These are phyloP conservation scores for Nansenia antarctica DNA, from an alignment of 2,113 vertebrate species.

Conservation along the genomic window DNA sequence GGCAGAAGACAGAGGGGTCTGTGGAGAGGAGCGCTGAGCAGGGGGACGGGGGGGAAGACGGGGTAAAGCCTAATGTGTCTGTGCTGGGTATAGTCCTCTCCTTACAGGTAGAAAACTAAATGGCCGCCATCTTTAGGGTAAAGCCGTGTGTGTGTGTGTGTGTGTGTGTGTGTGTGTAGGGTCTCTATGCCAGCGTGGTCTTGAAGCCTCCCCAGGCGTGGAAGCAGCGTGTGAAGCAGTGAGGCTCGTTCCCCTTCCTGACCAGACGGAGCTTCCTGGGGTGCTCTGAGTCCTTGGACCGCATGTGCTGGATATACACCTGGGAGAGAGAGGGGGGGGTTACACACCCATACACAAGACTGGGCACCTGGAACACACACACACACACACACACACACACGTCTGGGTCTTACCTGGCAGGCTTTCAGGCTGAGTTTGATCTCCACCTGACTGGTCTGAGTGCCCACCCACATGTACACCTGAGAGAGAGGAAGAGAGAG, in stretches of 20 bases:
- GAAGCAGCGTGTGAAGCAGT: conserved; percentile 94
- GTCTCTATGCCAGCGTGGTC: conserved; percentile 76
- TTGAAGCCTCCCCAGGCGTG: conserved; percentile 94
- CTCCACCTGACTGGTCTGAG: conserved; percentile 98
- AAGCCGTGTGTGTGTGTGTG: background rate
- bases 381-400: background rate
- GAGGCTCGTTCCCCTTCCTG: conserved; percentile 94
- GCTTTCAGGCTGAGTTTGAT: conserved; percentile 97
- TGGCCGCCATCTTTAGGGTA: background rate
- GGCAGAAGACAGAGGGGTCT: background rate
- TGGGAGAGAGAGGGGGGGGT: conserved; percentile 41
- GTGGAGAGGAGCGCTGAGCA: background rate
- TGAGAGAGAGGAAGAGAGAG: conserved; percentile 44
- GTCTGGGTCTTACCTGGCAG: conserved; percentile 86
- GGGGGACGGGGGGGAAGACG: background rate
- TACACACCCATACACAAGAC: conserved; percentile 35
- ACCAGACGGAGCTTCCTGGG: conserved; percentile 93
- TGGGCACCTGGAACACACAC: conserved; percentile 83
- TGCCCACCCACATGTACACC: conserved; percentile 99
- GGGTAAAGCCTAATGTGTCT: background rate
- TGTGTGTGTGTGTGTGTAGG: background rate
- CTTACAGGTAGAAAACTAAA: background rate
- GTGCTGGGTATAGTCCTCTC: background rate
- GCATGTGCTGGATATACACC: conserved; percentile 98
- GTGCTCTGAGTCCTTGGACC: conserved; percentile 81